Conservation (phyloP, 2,797 vertebrate species). For the Gallinago nigripennis region DNA sequence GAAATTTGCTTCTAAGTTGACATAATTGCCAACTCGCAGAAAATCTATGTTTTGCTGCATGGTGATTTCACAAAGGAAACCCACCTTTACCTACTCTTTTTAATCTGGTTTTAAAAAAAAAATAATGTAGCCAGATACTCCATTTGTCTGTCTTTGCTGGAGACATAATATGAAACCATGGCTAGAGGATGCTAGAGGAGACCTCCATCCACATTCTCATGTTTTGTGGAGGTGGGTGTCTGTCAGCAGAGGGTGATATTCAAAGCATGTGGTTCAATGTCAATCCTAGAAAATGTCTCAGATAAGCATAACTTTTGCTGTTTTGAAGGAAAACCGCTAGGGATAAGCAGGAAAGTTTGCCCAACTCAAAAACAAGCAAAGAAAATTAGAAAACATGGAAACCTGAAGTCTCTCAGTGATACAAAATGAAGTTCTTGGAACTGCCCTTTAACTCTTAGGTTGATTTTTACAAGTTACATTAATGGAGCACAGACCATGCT, state of each 20-base stretch:
- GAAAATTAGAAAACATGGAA: background rate
- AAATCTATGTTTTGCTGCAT: background rate
- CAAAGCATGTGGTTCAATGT: accelerated
- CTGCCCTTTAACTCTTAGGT: background rate
- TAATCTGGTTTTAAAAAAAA: background rate
- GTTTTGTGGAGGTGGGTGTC: background rate
- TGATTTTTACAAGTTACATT: background rate
- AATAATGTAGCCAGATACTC: background rate
- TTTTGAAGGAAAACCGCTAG: background rate
- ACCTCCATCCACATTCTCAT: background rate
- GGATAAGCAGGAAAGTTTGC: background rate
- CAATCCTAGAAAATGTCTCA: background rate
- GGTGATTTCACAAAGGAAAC: background rate
- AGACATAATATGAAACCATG: background rate
- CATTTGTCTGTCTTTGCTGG: background rate
- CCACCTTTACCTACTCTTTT: background rate
- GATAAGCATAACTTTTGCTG: background rate
- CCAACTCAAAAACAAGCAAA: background rate
- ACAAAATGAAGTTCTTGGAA: background rate
- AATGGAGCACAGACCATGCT: background rate
- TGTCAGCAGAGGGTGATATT: background rate
- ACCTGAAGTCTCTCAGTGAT: background rate
- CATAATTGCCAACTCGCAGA: background rate
- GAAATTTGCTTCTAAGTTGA: background rate
- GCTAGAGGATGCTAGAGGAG: background rate